A percentile compares a stretch with the other conserved stretches of the same genome.
Conservation (phyloP, 2,113 vertebrate genomes). For the Podiceps cristatus region DNA sequence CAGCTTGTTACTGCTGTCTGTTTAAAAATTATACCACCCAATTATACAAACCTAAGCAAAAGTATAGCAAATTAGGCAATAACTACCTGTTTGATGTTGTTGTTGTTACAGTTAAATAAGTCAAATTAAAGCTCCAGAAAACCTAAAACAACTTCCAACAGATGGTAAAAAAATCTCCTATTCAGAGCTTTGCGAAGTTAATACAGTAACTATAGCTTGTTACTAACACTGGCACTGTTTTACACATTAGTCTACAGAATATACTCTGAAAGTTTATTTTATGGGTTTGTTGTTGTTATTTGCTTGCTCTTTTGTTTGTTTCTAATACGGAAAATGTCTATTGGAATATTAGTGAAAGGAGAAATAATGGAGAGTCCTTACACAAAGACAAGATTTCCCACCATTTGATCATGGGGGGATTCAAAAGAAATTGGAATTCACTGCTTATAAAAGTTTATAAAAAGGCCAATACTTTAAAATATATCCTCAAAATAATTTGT, state of each 20-base stretch:
- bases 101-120: not conserved
- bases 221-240: not conserved
- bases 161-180: not conserved
- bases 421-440: not conserved
- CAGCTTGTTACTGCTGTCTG: not conserved
- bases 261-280: not conserved
- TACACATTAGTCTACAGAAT: not conserved
- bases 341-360: not conserved
- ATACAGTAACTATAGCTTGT: not conserved
- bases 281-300: not conserved
- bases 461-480: not conserved
- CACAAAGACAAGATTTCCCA: not conserved
- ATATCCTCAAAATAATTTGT: not conserved
- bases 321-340: not conserved
- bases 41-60: not conserved
- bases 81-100: not conserved
- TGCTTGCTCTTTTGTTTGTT: not conserved
- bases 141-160: not conserved
- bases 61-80: not conserved
- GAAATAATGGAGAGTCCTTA: not conserved
- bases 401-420: not conserved
- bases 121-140: not conserved
- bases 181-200: not conserved
- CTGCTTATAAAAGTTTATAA: not conserved
- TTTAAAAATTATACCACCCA: not conserved